Percentiles rank a stretch among this genome's conserved stretches.
Evolutionary conservation across 2,113 vertebrate species (phyloP).

Genomic region (Phycodurus eques): DNA sequence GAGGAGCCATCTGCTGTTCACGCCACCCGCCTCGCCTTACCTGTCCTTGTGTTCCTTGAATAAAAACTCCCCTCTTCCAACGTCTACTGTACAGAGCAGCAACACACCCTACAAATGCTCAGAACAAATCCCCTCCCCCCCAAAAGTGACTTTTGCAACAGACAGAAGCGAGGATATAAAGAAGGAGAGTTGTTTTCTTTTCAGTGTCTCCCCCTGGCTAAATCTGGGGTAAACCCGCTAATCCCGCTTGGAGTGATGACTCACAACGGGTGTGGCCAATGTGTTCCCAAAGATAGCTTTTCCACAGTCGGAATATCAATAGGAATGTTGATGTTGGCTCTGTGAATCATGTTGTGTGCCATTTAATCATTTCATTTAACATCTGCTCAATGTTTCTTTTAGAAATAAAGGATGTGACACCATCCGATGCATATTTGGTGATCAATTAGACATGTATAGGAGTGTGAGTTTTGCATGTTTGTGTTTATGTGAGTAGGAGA

Average conservation of each 20-base stretch:
- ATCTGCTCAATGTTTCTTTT: conserved; percentile 9
- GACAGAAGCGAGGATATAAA: conserved; percentile 62
- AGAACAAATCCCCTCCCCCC: neutral
- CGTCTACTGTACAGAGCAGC: conserved; percentile 47
- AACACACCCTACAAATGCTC: conserved; percentile 51
- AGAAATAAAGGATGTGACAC: neutral
- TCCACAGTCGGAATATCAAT: conserved; percentile 61
- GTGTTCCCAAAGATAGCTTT: conserved; percentile 67
- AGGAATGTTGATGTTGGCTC: conserved; percentile 63
- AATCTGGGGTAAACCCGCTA: conserved; percentile 67
- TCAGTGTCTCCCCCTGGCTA: conserved; percentile 67
- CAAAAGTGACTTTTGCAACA: conserved; percentile 57
- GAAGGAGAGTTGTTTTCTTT: conserved; percentile 65
- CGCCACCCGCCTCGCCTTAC: conserved; percentile 71
- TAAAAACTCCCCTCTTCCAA: conserved; percentile 48
- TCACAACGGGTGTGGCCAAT: conserved; percentile 71
- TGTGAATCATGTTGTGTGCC: conserved; percentile 50
- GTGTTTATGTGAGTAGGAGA: conserved; percentile 54
- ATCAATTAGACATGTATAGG: neutral
- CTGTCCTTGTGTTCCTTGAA: conserved; percentile 67
- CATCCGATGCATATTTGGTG: conserved; percentile 2
- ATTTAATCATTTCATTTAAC: conserved; percentile 51
- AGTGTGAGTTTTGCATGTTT: conserved; percentile 18
- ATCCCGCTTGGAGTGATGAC: conserved; percentile 67
- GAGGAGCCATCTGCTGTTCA: conserved; percentile 63